Percentiles rank a stretch among this genome's conserved stretches.
phyloP scores from a whole-genome alignment of 2,797 vertebrate genomes.

The Iguana delicatissima region DNA sequence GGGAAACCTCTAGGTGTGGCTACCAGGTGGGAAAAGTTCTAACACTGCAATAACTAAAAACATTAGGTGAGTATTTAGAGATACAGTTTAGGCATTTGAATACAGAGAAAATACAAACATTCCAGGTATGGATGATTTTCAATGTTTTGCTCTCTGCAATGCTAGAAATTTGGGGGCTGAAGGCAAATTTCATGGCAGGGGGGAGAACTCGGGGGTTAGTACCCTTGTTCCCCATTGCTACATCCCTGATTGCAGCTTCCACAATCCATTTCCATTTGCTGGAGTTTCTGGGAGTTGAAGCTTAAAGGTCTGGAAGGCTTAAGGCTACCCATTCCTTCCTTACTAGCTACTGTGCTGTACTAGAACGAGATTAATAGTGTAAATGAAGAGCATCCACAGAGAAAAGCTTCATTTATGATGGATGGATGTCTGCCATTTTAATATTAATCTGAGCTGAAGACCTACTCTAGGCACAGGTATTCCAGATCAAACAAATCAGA shows the following conservation, averaged over 20 bases:
- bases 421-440: neutral
- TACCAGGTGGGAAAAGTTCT: no score
- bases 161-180: no score
- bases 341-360: neutral
- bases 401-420: neutral
- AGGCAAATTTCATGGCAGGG: no score
- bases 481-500: conserved; percentile 1
- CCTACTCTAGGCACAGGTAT: neutral
- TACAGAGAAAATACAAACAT: no score
- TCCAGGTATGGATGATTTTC: no score
- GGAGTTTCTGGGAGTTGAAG: neutral
- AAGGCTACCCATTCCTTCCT: neutral
- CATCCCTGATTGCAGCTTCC: neutral
- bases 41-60: no score
- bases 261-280: neutral
- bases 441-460: neutral
- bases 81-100: no score
- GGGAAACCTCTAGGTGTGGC: no score
- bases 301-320: no score
- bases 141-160: no score
- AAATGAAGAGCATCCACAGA: neutral
- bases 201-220: no score
- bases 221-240: neutral
- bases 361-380: neutral
- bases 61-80: no score